phyloP scores from a whole-genome alignment of 2,888 invertebrate species.

The Cyrtodaria siliqua region DNA sequence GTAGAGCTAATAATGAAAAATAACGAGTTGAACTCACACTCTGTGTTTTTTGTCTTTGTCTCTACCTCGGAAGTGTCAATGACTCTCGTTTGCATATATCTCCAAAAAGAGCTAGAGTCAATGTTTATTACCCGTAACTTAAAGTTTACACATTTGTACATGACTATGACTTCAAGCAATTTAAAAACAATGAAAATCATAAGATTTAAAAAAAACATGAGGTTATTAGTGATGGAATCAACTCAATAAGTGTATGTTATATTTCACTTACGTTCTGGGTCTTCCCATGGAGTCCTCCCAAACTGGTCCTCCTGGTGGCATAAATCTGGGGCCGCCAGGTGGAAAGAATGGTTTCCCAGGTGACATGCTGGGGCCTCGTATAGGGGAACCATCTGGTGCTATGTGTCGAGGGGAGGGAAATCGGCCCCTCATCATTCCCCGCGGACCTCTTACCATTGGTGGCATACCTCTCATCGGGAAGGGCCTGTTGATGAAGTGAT shows the following conservation, averaged over 20 bases:
- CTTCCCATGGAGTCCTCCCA: slow-evolving; percentile 39
- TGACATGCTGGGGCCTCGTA: slow-evolving; percentile 51
- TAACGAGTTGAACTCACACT: too few species aligned
- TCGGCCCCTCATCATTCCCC: slow-evolving; percentile 52
- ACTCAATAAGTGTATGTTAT: neutral
- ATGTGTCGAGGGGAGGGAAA: slow-evolving; percentile 58
- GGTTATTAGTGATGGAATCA: too few species aligned
- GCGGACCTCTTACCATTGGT: slow-evolving; percentile 39
- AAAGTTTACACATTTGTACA: too few species aligned
- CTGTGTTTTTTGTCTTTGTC: too few species aligned
- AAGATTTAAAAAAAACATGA: too few species aligned
- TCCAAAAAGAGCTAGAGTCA: too few species aligned
- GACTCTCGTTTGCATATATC: too few species aligned
- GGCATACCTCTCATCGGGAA: slow-evolving; percentile 54
- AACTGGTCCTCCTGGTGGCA: slow-evolving; percentile 27
- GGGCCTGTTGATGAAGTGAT: slow-evolving; percentile 17
- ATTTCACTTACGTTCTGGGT: slow-evolving; percentile 26
- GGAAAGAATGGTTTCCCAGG: slow-evolving; percentile 57
- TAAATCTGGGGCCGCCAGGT: slow-evolving; percentile 29
- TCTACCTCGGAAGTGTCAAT: too few species aligned
- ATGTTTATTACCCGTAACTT: too few species aligned
- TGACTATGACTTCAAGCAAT: too few species aligned
- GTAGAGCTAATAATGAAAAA: too few species aligned
- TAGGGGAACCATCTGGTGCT: slow-evolving; percentile 52
- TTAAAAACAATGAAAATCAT: too few species aligned